Evolutionary conservation across 2,113 vertebrate genomes (phyloP), one percentile per base, ranked within the genome.

Genomic region (Festucalex cinctus): DNA sequence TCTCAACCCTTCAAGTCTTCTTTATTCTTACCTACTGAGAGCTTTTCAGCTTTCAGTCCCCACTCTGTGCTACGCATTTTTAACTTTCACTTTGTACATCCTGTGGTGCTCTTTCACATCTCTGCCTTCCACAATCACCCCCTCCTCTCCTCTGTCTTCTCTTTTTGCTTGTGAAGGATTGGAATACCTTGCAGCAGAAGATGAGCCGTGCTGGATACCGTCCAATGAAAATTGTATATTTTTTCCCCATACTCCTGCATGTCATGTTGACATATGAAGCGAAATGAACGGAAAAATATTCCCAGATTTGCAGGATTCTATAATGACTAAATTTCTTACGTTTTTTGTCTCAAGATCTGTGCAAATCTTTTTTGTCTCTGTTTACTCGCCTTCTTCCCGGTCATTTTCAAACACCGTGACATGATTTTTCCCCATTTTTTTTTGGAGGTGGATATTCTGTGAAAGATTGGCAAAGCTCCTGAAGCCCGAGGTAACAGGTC

Each of bases 11-110:
- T 62, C 60, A 62, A 62, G 39, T 43, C 22, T n/a, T 62, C 60
- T 68, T 77, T 63, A 58, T 76, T 78, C 69, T 76, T 74, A 83
- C 80, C 74, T 72, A 78, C 67, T 63, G 22, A 62, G 28, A 73
- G 59, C 68, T 81, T 72, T 74, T 68, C 73, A 68, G 69, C 65
- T 63, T 44, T 69, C 59, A 48, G 5, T 66, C 79, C 79, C 65
- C 53, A 17, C 70, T 63, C 62, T 63, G 68, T 65, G 70, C 68
- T 74, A 77, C 71, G 70, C 82, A 73, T 73, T 70, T 66, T 68
- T 70, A 62, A 69, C 73, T 78, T 78, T 72, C 35, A 57, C 80
- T 76, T 73, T 71, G 51, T 82, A 62, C 76, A 73, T 24, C 41
- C 51, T 49, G 16, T 63, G 36, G 74, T 77, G 66, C 70, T 69